Percentiles rank a stretch among this genome's conserved stretches.
Conservation (phyloP, 2,888 invertebrate species). For the Melipona beecheii region DNA sequence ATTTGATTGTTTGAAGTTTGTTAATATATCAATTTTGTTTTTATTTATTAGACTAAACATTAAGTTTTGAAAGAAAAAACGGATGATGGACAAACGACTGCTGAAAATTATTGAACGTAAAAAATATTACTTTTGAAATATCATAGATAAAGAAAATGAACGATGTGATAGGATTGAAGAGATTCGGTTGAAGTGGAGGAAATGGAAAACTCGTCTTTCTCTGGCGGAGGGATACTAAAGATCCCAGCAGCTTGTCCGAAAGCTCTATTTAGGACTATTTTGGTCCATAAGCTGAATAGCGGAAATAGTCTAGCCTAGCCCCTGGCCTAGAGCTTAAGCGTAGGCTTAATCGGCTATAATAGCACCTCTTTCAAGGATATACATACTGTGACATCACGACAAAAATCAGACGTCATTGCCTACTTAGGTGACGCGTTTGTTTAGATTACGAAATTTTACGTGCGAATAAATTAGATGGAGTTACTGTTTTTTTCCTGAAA, state of each 20-base stretch:
- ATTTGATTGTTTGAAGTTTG: too few relatives aligned
- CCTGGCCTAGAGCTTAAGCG: constrained; percentile 79
- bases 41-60: neutral
- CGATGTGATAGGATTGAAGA: constrained; percentile 22
- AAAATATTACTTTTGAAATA: neutral
- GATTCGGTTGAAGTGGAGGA: constrained; percentile 18
- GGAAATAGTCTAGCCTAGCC: constrained; percentile 82
- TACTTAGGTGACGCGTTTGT: constrained; percentile 21
- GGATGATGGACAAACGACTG: neutral
- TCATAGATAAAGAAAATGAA: constrained; percentile 5
- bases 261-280: constrained; percentile 76
- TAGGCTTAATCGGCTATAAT: constrained; percentile 79
- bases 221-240: constrained; percentile 30
- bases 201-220: constrained; percentile 42
- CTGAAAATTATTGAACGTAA: too few relatives aligned
- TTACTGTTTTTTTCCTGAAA: neutral
- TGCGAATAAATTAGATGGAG: neutral
- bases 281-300: constrained; percentile 79
- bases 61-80: neutral
- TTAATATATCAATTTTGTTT: neutral
- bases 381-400: constrained; percentile 51
- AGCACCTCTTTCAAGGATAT: constrained; percentile 70
- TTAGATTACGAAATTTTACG: neutral
- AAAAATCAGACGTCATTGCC: constrained; percentile 27
- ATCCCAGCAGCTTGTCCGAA: constrained; percentile 63